These are phyloP conservation scores for Thalassophryne amazonica DNA, from an alignment of 2,797 vertebrate species.

Conservation along the genomic window DNA sequence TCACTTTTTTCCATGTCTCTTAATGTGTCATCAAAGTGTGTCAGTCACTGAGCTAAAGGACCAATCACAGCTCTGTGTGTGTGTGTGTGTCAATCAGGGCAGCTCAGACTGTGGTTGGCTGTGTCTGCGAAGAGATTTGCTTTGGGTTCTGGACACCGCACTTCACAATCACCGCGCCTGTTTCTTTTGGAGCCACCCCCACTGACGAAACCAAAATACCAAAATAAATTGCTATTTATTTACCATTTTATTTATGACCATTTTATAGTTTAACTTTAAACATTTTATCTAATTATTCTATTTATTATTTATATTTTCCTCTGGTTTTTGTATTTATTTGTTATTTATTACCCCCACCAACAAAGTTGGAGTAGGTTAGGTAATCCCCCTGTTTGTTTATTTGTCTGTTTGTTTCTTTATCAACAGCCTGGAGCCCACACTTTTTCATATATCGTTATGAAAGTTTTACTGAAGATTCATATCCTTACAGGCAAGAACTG, in stretches of 20 bases:
- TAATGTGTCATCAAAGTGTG: too few species aligned
- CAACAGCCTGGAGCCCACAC: too few species aligned
- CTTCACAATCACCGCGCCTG: not conserved
- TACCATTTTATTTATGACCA: not conserved
- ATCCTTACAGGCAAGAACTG: too few species aligned
- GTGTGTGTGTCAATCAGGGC: constrained; percentile 29
- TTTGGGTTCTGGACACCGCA: not conserved
- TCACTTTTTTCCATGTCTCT: too few species aligned
- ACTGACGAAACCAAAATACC: not conserved
- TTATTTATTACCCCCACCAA: too few species aligned
- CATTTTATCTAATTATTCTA: not conserved
- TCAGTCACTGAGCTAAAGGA: not conserved
- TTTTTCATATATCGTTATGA: too few species aligned
- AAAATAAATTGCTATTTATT: too few species aligned
- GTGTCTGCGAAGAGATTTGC: constrained; percentile 33
- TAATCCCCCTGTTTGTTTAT: too few species aligned
- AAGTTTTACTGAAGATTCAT: too few species aligned
- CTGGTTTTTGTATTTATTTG: not conserved
- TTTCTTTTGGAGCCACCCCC: constrained; percentile 9
- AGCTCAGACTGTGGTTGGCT: constrained; percentile 38
- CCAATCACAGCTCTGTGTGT: constrained; percentile 7
- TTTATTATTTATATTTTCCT: not conserved
- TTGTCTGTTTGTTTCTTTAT: too few species aligned
- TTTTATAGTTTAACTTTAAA: too few species aligned
- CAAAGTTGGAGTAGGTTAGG: too few species aligned